Evolutionary conservation across 2,888 invertebrate species (phyloP).

Genomic region (Lithophane ornitopus): DNA sequence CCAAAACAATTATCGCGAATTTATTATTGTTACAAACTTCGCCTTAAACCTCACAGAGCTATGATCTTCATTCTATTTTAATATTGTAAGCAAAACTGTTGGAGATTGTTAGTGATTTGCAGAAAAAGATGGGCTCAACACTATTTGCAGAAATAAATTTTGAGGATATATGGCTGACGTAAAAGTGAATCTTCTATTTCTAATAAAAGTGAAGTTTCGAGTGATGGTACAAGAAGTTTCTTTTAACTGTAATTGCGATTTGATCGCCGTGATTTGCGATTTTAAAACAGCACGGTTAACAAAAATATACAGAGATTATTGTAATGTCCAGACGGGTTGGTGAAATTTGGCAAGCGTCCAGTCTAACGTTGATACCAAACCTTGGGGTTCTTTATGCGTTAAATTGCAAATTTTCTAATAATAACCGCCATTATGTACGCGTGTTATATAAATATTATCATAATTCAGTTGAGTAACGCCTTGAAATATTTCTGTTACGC

Average conservation of each 20-base stretch:
- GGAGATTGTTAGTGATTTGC: conserved; percentile 21
- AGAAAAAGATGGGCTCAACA: conserved; percentile 42
- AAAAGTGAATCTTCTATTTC: conserved; percentile 34
- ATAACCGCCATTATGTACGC: conserved; percentile 65
- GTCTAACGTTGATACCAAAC: conserved; percentile 74
- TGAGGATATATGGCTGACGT: conserved; percentile 30
- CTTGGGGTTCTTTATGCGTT: conserved; percentile 77
- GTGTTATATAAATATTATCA: conserved; percentile 58
- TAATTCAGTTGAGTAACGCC: conserved; percentile 52
- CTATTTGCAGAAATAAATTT: conserved; percentile 44
- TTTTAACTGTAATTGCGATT: conserved; percentile 60
- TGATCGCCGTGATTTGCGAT: conserved; percentile 68
- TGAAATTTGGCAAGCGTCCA: conserved; percentile 79
- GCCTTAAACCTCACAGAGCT: conserved; percentile 1
- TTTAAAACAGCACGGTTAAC: conserved; percentile 73
- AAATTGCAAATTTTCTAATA: conserved; percentile 73
- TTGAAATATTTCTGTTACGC: conserved; percentile 56
- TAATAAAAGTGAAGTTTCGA: conserved; percentile 22
- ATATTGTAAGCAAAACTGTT: conserved; percentile 29
- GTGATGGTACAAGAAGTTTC: conserved; percentile 47
- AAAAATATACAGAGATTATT: conserved; percentile 79
- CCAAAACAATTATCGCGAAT: conserved; percentile 34
- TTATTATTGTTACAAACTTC: conserved; percentile 21
- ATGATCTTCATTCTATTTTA: conserved; percentile 42
- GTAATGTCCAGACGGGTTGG: conserved; percentile 77